These are phyloP conservation scores for Cheilosia pagana DNA, from an alignment of 2,888 invertebrate species.

Conservation along the genomic window DNA sequence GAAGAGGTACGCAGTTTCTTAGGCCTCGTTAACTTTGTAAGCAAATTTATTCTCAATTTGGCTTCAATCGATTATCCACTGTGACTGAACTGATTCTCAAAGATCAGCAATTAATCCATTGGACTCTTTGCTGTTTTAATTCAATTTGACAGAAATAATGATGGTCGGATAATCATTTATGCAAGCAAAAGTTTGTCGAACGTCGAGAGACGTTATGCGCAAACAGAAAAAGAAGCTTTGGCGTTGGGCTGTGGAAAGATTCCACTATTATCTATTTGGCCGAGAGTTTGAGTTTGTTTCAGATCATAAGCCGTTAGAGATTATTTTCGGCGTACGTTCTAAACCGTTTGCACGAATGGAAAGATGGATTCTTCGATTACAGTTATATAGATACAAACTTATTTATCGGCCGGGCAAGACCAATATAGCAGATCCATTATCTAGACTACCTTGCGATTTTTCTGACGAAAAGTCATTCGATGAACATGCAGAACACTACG, in stretches of 20 bases:
- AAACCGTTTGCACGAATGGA: background rate
- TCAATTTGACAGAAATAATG: background rate
- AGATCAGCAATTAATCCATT: too few relatives aligned
- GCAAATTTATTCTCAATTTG: too few relatives aligned
- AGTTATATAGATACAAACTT: background rate
- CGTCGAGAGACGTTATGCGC: too few relatives aligned
- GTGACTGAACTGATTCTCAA: too few relatives aligned
- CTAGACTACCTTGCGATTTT: too few relatives aligned
- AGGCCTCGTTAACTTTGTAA: too few relatives aligned
- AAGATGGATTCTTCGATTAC: background rate
- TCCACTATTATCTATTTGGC: background rate
- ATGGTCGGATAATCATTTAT: background rate
- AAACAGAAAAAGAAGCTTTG: background rate
- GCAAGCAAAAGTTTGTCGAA: background rate
- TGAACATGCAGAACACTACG: too few relatives aligned
- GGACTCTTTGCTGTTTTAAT: background rate
- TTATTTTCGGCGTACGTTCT: background rate
- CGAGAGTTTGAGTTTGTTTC: background rate
- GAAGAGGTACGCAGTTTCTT: too few relatives aligned
- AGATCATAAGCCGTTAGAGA: background rate
- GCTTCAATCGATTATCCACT: too few relatives aligned
- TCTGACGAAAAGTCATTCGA: too few relatives aligned
- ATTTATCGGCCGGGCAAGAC: too few relatives aligned
- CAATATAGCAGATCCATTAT: too few relatives aligned
- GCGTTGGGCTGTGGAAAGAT: background rate